Conservation (phyloP, 2,797 vertebrate species). For the Prunella strophiata region DNA sequence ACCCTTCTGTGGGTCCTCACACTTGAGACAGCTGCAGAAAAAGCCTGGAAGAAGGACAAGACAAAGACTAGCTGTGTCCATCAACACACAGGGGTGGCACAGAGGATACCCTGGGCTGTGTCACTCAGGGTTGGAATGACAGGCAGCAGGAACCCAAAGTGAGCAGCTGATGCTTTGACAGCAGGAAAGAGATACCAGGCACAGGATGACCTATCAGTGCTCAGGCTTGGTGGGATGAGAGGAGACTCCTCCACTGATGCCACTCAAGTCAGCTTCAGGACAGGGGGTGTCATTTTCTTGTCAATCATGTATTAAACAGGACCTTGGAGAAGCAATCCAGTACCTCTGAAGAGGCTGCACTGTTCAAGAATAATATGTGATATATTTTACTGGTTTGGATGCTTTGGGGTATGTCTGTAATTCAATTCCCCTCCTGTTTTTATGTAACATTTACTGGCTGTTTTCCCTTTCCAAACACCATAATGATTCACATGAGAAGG, state of each 20-base stretch:
- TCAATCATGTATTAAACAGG: not conserved
- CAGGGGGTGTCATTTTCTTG: not conserved
- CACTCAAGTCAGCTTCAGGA: not conserved
- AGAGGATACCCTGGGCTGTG: not conserved
- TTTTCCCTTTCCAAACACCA: constrained; percentile 10
- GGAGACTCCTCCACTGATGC: not conserved
- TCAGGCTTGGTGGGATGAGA: not conserved
- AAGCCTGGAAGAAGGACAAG: not conserved
- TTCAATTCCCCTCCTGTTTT: not conserved
- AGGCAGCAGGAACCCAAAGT: not conserved
- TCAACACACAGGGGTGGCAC: not conserved
- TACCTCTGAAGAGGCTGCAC: not conserved
- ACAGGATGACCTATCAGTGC: not conserved
- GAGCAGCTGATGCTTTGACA: not conserved
- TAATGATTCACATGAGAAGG: not conserved
- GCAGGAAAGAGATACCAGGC: not conserved
- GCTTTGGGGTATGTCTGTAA: not conserved
- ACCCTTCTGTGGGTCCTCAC: not conserved
- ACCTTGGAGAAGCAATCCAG: not conserved
- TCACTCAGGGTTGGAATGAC: not conserved
- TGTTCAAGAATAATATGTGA: not conserved
- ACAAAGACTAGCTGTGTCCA: not conserved
- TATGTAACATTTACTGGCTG: not conserved
- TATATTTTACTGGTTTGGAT: not conserved
- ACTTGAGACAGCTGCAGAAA: not conserved